Base-by-base conservation (phyloP, 2,888 invertebrate genomes). In the Monochamus alternatus region DNA sequence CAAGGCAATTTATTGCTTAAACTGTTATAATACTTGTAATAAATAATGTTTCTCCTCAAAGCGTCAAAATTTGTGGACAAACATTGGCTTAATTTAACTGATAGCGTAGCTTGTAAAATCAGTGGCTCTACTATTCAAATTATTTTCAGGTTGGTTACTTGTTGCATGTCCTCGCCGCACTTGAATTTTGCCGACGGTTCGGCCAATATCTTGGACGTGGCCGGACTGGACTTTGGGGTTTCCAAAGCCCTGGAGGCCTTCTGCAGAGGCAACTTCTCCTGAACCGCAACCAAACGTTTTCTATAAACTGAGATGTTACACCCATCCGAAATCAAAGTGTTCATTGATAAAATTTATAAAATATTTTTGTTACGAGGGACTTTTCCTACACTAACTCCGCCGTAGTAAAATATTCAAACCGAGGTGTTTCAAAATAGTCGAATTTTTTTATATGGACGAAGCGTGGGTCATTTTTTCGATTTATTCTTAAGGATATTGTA, bases 201-300 rank as follows among this genome's bases (percentile, higher is more conserved):
- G 38, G 90, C 91, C 8, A 84, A 86, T 64, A 76, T 85, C 43
- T 89, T 94, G 63, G 92, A 92, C 83, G 90, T 94, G 55, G 89
- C 92, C 76, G 94, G 94, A 69, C 90, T 94, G 80, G 92, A 94
- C 86, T 91, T 90, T 60, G 90, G 92, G 83, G 91, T 93, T 73
- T 92, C 93, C 58, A 91, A 90, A 82, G 83, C 93, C 55, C 90
- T 94, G 70, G 92, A 93, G 87, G 93, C 93, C 3, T 94, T 94
- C 85, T 90, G 91, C 32, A 90, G 91, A 81, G 91, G 91, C 73
- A 89, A 90, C 69, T 92, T 92, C 75, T 85, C 77, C 73, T 84
- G 75, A 81, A 70, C 62, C 64, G 0, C 44, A 74, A 9, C 14
- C 14, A 14, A 55, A 55, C 55, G 51, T n/a, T n/a, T 9, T n/a